Percentiles rank a stretch among this genome's conserved stretches.
phyloP scores from a whole-genome alignment of 2,113 vertebrate species.

The Collichthys lucidus region DNA sequence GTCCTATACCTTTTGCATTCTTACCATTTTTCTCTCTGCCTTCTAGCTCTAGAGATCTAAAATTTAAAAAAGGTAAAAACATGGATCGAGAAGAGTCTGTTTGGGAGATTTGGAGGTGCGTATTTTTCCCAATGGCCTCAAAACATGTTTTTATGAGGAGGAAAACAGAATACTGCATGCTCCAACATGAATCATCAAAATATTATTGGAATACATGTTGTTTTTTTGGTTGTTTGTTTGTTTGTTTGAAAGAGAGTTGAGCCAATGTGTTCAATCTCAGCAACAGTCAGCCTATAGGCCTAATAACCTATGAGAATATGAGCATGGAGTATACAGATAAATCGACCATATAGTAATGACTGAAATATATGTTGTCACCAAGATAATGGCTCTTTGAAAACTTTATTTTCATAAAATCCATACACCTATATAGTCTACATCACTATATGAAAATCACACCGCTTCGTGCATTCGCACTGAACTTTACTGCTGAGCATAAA shows the following conservation, averaged over 20 bases:
- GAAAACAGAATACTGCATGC: background rate
- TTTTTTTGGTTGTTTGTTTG: background rate
- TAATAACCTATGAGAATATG: background rate
- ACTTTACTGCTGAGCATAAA: slow-evolving; percentile 12
- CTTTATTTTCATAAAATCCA: background rate
- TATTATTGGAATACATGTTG: background rate
- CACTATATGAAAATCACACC: background rate
- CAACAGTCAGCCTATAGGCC: background rate
- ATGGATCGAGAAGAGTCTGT: background rate
- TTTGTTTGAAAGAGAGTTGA: background rate
- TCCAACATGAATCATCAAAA: background rate
- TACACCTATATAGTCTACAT: background rate
- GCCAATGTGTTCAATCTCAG: background rate
- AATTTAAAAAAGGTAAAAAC: background rate
- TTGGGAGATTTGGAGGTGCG: background rate
- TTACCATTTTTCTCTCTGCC: background rate
- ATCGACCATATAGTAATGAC: background rate
- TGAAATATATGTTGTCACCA: background rate
- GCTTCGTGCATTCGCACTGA: background rate
- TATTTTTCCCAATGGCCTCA: background rate
- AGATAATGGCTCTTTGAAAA: background rate
- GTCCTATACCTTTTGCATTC: background rate
- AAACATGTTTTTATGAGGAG: background rate
- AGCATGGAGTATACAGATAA: background rate
- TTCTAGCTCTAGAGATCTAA: background rate